phyloP scores from a whole-genome alignment of 2,797 vertebrate species.

The Peromyscus aztecus region DNA sequence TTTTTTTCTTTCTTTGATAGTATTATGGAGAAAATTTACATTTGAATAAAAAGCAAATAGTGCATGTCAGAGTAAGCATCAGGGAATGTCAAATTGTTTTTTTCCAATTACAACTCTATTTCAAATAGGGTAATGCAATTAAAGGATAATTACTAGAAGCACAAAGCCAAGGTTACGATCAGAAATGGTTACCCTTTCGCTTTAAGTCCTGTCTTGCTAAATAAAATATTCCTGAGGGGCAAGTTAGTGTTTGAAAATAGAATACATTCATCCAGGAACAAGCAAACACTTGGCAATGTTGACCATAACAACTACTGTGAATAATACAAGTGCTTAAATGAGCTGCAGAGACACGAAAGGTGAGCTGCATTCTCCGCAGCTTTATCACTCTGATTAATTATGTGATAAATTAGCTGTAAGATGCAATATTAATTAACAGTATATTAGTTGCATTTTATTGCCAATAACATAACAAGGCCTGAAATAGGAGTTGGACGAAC shows the following conservation, averaged over 20 bases:
- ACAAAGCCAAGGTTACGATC: conserved; percentile 90
- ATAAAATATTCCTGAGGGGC: conserved; percentile 85
- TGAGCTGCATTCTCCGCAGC: conserved; percentile 69
- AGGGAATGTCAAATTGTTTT: conserved; percentile 88
- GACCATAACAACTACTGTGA: conserved; percentile 64
- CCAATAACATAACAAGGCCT: conserved; percentile 81
- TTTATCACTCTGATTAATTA: conserved; percentile 81
- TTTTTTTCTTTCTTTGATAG: conserved; percentile 90
- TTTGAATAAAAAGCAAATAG: conserved; percentile 92
- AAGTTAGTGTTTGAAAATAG: conserved; percentile 84
- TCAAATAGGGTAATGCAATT: conserved; percentile 91
- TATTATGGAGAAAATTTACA: conserved; percentile 88
- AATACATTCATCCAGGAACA: conserved; percentile 80
- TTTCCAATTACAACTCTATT: conserved; percentile 90
- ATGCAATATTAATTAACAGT: conserved; percentile 84
- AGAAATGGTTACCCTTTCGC: conserved; percentile 89
- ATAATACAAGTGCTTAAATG: conserved; percentile 45
- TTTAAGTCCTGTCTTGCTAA: conserved; percentile 86
- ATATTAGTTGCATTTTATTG: conserved; percentile 82
- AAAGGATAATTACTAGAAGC: conserved; percentile 90
- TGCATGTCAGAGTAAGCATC: conserved; percentile 86
- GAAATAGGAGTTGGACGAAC: conserved; percentile 78
- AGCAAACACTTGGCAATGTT: conserved; percentile 58
- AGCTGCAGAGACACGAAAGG: conserved; percentile 61
- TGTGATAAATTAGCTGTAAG: conserved; percentile 83